Evolutionary conservation across 2,888 invertebrate species (phyloP), one percentile per base, ranked within the genome.

Genomic region (Prosopocoilus inquinatus): DNA sequence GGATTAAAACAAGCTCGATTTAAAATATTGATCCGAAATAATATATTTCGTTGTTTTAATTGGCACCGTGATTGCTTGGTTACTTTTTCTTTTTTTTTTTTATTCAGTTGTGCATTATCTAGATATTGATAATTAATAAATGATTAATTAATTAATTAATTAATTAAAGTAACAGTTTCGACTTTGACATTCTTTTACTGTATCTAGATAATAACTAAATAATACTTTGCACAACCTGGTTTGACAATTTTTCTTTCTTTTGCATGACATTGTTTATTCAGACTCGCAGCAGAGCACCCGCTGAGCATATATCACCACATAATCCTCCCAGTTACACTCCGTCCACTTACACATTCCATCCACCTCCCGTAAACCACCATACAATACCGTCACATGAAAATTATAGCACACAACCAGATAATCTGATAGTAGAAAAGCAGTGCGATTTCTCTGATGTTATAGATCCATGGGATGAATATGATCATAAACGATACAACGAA

Each of bases 391-490:
- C 20, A 28, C 20, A 28, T 28, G 20, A 28, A 28, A 28, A 28
- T 28, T 28, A 28, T 28, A 28, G 20, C 7, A 28, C 2, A 3
- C 20, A 28, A 7, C 3, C 20, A 28, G 20, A 28, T 28, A 28
- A 28, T 28, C 3, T 7, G 20, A 28, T 28, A 28, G 20, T 39
- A 33, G 28, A 41, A 43, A 44, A 39, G 28, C 44, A 63, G 54
- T 52, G 58, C 43, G 61, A 71, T 64, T 69, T 69, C 60, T 66
- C 66, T 61, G 77, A 78, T 62, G 79, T 81, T 66, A 77, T 76
- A 76, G 90, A 91, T 80, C 91, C 90, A 52, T 91, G 91, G 91
- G 84, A 88, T 66, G 80, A 84, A 68, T 88, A 87, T 74, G 80
- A 80, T 61, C 80, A 64, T 76, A 80, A 47, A 36, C 58, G 55